Percentiles rank a stretch among this genome's conserved stretches.
phyloP scores from a whole-genome alignment of 2,113 vertebrate species.

The Ginglymostoma cirratum region DNA sequence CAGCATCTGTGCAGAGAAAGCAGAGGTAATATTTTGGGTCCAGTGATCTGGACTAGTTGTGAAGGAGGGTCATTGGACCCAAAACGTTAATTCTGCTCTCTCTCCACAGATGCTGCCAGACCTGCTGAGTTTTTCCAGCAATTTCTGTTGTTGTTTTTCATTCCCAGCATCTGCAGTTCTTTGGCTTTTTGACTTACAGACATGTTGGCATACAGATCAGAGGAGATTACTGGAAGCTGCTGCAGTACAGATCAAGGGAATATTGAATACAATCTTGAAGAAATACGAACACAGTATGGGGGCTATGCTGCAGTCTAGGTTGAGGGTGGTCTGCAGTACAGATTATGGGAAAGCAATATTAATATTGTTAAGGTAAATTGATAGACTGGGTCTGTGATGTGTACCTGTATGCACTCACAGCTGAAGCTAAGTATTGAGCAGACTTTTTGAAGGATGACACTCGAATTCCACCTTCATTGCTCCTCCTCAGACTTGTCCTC shows the following conservation, averaged over 20 bases:
- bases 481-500: neutral
- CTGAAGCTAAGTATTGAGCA: neutral
- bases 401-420: neutral
- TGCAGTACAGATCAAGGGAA: neutral
- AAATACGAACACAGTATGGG: neutral
- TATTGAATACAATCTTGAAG: neutral
- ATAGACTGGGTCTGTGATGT: neutral
- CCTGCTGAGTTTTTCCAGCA: no score
- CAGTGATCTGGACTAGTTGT: no score
- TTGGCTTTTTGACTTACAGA: no score
- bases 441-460: neutral
- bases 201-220: neutral
- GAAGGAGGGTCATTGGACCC: no score
- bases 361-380: neutral
- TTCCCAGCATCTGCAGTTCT: no score
- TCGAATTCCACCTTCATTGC: neutral
- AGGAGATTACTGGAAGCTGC: neutral
- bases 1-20: no score
- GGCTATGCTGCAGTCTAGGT: neutral
- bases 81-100: no score
- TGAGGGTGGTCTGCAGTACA: neutral
- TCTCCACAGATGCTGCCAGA: no score
- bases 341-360: neutral
- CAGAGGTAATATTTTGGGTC: no score
- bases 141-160: no score